phyloP scores from a whole-genome alignment of 2,113 vertebrate species.

The Pseudolaguvia tuberculata region DNA sequence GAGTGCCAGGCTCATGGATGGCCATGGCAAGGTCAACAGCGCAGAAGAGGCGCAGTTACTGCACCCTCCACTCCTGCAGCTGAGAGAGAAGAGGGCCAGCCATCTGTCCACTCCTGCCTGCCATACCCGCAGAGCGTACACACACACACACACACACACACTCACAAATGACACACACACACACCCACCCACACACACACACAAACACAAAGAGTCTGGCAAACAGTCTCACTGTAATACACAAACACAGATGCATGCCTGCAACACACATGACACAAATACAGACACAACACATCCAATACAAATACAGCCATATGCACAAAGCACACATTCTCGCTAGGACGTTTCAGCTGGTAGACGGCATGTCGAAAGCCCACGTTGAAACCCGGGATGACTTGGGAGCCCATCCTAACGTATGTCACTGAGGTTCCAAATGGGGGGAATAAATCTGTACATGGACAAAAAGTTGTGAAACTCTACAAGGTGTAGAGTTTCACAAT shows the following conservation, averaged over 20 bases:
- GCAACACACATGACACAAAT: conserved; percentile 16
- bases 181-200: background rate
- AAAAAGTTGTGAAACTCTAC: too few species aligned
- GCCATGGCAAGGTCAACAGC: conserved; percentile 78
- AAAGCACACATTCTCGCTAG: background rate
- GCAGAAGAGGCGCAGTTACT: conserved; percentile 76
- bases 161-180: conserved; percentile 11
- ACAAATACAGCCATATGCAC: conserved; percentile 19
- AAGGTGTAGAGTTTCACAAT: too few species aligned
- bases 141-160: conserved; percentile 26
- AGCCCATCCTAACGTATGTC: too few species aligned
- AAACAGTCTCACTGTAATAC: conserved; percentile 5
- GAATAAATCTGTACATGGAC: too few species aligned
- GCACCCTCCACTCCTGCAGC: conserved; percentile 70
- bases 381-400: too few species aligned
- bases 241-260: conserved; percentile 17
- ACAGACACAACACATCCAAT: conserved; percentile 7
- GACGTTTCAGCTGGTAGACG: too few species aligned
- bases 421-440: too few species aligned
- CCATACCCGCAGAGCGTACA: conserved; percentile 72
- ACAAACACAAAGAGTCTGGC: background rate
- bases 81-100: conserved; percentile 70
- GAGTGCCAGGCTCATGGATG: conserved; percentile 72
- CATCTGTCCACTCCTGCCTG: conserved; percentile 77
- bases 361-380: too few species aligned